Evolutionary conservation across 2,888 invertebrate species (phyloP), one percentile per base, ranked within the genome.

Genomic region (Mystacides longicornis): DNA sequence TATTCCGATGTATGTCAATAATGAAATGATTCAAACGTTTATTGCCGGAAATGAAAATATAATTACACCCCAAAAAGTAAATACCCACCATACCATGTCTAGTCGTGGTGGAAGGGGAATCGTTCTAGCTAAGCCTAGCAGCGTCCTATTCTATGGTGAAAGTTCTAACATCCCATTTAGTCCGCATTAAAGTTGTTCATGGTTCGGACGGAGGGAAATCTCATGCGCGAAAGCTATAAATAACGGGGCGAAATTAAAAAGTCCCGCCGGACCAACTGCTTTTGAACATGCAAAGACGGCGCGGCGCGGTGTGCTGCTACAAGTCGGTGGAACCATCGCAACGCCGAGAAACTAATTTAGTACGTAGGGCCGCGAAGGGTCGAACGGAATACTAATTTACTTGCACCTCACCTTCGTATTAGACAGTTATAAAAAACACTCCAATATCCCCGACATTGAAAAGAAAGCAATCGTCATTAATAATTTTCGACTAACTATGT

Each of bases 241-340:
- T 60, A 56, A 60, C 58, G 43, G 47, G 53, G 51, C 52, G 52
- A 60, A 60, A 60, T 60, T 58, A 60, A 60, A 60, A 60, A 60
- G 58, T 58, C 58, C 56, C 58, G 53, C 21, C 45, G 51, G 54
- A 27, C 42, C 58, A 60, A 60, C 54, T 60, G 60, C 60, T 51
- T 50, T 51, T 49, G 48, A 52, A 51, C 60, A 60, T 58, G 60
- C 60, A 46, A 60, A 22, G 58, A 23, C 56, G 43, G 23, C 42
- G 27, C 52, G 49, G 48, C 47, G 14, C 49, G 14, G 23, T 22
- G 3, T 20, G 23, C 48, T 22, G 23, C 23, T 14, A 21, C 23
- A 5, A 5, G 43, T 18, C 16, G 43, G 43, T 5, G 5, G 43
- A n/a, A n/a, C n/a, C 16, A 11, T 9, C 11, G 31, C 22, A 48